Conservation (phyloP, 2,888 invertebrate species). For the Agriopis aurantiaria region DNA sequence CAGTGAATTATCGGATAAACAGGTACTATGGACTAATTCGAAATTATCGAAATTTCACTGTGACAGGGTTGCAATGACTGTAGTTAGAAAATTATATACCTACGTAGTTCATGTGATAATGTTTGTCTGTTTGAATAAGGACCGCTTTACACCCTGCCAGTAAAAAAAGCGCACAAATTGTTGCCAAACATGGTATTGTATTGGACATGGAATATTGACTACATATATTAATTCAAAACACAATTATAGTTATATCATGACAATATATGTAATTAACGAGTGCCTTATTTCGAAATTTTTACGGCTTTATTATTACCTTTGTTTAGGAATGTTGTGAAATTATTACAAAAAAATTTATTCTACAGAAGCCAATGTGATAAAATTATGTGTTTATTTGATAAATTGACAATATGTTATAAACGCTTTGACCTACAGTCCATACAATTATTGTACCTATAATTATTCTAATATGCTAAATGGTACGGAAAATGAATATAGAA, state of each 20-base stretch:
- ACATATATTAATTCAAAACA: not conserved
- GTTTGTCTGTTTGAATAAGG: conserved; percentile 24
- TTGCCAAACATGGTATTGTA: not conserved
- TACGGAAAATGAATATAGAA: not conserved
- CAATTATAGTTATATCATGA: conserved; percentile 14
- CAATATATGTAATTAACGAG: conserved; percentile 8
- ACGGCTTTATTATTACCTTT: conserved; percentile 4
- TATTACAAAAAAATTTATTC: conserved; percentile 5
- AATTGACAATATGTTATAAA: conserved; percentile 26
- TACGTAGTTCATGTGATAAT: conserved; percentile 64
- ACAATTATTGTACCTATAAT: conserved; percentile 1
- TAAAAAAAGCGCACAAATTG: not conserved
- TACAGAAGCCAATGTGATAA: conserved; percentile 37
- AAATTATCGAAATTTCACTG: conserved; percentile 7
- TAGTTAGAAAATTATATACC: conserved; percentile 45
- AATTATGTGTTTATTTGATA: conserved; percentile 39
- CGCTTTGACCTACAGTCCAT: not conserved
- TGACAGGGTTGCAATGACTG: conserved; percentile 41
- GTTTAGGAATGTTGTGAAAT: not conserved
- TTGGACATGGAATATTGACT: not conserved
- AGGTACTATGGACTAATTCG: not conserved
- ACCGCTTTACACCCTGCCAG: not conserved
- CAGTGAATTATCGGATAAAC: conserved; percentile 10
- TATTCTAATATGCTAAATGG: not conserved
- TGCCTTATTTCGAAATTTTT: conserved; percentile 18